Base-by-base conservation (phyloP, 2,888 invertebrate species). In the Helleia helle region DNA sequence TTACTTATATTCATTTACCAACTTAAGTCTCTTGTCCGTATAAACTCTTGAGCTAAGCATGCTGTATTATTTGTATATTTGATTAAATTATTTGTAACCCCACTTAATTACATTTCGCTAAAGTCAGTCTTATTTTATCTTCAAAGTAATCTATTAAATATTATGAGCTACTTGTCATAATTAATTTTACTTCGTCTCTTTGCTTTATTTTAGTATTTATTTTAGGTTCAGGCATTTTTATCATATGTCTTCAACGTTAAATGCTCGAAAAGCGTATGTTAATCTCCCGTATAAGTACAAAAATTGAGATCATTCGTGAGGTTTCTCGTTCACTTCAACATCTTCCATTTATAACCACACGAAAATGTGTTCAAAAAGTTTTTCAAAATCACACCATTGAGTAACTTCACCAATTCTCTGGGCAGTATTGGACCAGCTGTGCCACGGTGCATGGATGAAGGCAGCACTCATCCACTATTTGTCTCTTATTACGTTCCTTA, bases 391-490 rank as follows among this genome's bases (percentile, higher is more conserved):
- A 6, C 11, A 7, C 3, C 9, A 29, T 24, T 7, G 1, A 24
- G 31, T 5, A 18, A 40, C 7, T 54, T 76, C 72, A 79, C 74
- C 75, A 79, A 41, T 62, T 64, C 22, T 76, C 73, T 7, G 77
- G 74, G 50, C 83, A 83, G 45, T 79, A 81, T 28, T 73, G 59
- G 9, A 79, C 49, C n/a, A 83, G 51, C 46, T 79, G 65, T 2
- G 69, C 57, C 8, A 81, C 54, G 0, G 72, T 65, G 41, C 83
- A 83, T 0, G 75, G 53, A 7, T 52, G 58, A 1, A 57, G 42
- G 42, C 83, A 83, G 51, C 83, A 83, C 43, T 76, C 69, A 27
- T 74, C 65, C 0, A 54, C 71, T 2, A 80, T 53, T 44, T 68
- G 69, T 36, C 74, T 59, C 47, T 60, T 71, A 14, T 64, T 42